Base-by-base conservation (phyloP, 2,888 invertebrate species). In the Leptopterna dolabrata region DNA sequence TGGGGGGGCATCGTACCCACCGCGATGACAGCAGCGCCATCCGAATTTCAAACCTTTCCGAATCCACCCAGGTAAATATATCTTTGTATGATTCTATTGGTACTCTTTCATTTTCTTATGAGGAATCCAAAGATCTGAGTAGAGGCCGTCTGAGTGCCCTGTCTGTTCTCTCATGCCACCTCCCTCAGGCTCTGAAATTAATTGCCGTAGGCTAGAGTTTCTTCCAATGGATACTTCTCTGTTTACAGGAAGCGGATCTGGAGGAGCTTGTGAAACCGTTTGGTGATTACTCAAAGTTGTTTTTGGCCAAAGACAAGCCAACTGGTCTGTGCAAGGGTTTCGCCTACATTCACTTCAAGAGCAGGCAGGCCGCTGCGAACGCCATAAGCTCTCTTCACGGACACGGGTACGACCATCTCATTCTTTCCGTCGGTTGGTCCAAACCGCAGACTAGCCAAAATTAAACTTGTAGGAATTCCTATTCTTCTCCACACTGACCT, bases 391-490 rank as follows among this genome's bases (percentile, higher is more conserved):
- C 94, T 85, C 94, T 99, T 16, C 96, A 98, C 91, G 98, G 98
- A 0, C 96, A 97, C 91, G 98, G 99, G 89, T 99, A 98, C 92
- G 99, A 99, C 93, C 99, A 99, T 93, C 95, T 99, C 90, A 99
- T 99, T 92, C 93, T 99, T 85, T 97, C 95, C 92, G 99, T 98
- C n/a, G 99, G 99, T 93, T 99, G 99, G 99, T 98, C 99, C 0
- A 99, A 98, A 91, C 97, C 97, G 70, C 95, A 95, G 30, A 87
- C 88, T 41, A 88, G 88, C 7, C 82, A 87, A 24, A 51, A 87
- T 43, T 87, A 82, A 47, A 13, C 7, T 36, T 4, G 36, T 36
- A 36, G 36, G 36, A 4, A 7, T 36, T 36, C 4, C 2, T 36
- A 36, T 7, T 36, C 36, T 2, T 36, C 2, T 36, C 4, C 2